Conservation (phyloP, 2,113 vertebrate species). For the Ammodytes marinus region DNA sequence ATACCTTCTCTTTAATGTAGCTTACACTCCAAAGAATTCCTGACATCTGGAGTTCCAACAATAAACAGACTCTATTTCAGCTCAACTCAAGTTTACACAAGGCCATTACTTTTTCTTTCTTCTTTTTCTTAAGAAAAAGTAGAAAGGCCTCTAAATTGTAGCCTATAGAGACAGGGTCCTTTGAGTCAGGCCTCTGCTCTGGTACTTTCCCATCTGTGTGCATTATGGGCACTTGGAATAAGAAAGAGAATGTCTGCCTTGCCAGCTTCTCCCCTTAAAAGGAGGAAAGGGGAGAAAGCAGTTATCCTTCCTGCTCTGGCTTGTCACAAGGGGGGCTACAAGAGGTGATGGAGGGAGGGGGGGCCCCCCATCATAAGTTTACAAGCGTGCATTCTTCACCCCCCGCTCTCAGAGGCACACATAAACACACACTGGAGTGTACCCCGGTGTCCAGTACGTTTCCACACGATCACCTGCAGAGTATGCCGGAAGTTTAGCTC, state of each 20-base stretch:
- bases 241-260: conserved; percentile 30
- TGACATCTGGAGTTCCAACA: too few relatives aligned
- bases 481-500: conserved; percentile 34
- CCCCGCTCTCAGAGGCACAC: conserved; percentile 43
- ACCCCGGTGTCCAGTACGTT: conserved; percentile 43
- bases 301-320: conserved; percentile 37
- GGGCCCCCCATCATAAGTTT: conserved; percentile 52
- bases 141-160: not conserved
- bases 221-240: conserved; percentile 36
- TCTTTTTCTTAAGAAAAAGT: not conserved
- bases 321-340: conserved; percentile 53
- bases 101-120: not conserved
- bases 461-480: conserved; percentile 56
- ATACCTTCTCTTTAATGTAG: not conserved
- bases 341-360: conserved; percentile 28
- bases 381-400: conserved; percentile 72
- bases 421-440: conserved; percentile 56
- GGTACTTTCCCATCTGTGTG: conserved; percentile 30
- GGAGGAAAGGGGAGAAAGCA: conserved; percentile 32
- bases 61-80: not conserved
- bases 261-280: conserved; percentile 71
- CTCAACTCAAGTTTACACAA: not conserved
- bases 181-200: not conserved
- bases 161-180: not conserved
- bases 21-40: not conserved